These are phyloP conservation scores for Lamellibrachia satsuma DNA, from an alignment of 2,888 invertebrate species.

Conservation along the genomic window DNA sequence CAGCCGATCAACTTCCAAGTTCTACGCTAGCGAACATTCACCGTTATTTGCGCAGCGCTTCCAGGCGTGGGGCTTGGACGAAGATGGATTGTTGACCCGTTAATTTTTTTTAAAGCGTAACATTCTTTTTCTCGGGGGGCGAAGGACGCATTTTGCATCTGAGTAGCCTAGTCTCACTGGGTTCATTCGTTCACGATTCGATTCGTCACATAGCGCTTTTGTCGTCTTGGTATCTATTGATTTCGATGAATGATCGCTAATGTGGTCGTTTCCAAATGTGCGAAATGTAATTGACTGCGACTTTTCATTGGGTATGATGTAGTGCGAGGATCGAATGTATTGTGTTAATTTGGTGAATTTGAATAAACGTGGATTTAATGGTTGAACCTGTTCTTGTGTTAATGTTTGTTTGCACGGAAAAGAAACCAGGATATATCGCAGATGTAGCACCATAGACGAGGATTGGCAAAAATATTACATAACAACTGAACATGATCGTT, in stretches of 20 bases:
- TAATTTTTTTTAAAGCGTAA: no score
- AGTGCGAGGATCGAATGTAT: neutral
- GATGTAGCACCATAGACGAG: neutral
- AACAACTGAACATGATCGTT: no score
- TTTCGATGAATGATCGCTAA: neutral
- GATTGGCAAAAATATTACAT: no score
- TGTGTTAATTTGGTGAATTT: neutral
- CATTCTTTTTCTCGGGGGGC: no score
- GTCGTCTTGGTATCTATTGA: neutral
- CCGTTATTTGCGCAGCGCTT: no score
- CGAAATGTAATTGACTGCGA: neutral
- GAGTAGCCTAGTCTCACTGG: neutral
- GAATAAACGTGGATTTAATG: constrained; percentile 17
- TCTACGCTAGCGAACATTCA: no score
- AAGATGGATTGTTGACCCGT: no score
- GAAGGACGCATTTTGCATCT: no score
- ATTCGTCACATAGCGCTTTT: neutral
- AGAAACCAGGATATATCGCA: neutral
- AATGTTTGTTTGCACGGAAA: neutral
- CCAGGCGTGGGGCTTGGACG: no score
- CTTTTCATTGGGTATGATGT: neutral
- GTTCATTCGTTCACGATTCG: neutral
- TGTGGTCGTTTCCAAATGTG: neutral
- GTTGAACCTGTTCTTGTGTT: neutral
- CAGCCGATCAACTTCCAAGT: no score